Evolutionary conservation across 1,140 invertebrate species (phyloP), one percentile per base, ranked within the genome.

Genomic region (Harlomillsia oculata): DNA sequence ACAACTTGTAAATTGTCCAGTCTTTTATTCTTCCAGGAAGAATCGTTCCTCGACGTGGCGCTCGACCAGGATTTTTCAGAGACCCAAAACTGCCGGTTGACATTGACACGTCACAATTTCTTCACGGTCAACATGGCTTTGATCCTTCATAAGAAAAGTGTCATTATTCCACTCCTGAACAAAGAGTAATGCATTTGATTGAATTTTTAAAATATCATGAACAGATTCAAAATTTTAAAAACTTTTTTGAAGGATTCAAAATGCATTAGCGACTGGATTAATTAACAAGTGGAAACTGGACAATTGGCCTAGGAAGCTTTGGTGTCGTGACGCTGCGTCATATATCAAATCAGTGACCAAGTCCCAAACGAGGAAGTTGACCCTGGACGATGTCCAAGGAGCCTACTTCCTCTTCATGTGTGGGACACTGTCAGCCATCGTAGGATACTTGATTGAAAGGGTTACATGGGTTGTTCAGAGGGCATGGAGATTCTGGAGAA

Each of bases 1-100:
- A 21, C 5, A 46, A 61, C 23, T 36, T 48, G 23, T 25, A 37
- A 20, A 44, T 57, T 51, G 21, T 34, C 18, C 50, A 14, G 9
- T 32, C 2, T 25, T 16, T 41, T 30, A n/a, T 18, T 20, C 30
- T 39, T 36, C 5, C 20, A 70, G 69, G 68, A 69, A 56, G 67
- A 67, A 53, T 70, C 69, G 1, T 69, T 53, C 54, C 56, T 70
- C 18, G 67, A 69, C 43, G 61, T 68, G 9, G 68, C 66, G 11
- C 54, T 70, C 34, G 51, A 62, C n/a, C 29, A 58, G 9, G 69
- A 70, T 56, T 69, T 63, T 45, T 26, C 56, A 30, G 21, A 48
- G 14, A 63, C 57, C 5, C 51, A 62, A 4, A 25, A 61, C 28
- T 70, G 69, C 44, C 59, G 69, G 8, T 20, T 70, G 1, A 61